Evolutionary conservation across 2,888 invertebrate genomes (phyloP).

Genomic region (Platypus cylindrus): DNA sequence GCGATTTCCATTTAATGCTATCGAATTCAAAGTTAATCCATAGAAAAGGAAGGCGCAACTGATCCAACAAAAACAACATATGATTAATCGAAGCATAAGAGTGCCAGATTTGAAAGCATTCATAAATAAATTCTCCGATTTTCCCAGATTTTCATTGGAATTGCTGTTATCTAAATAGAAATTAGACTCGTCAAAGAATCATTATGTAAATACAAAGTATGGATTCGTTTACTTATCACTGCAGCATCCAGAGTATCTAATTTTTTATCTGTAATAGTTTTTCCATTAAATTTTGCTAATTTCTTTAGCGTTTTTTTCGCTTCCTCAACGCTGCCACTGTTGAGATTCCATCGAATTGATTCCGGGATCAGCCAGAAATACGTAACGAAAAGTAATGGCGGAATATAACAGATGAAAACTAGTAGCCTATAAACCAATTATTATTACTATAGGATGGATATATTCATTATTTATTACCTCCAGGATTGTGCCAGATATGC

Average conservation of each 20-base stretch:
- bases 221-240: conserved; percentile 6
- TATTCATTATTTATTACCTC: too few species aligned
- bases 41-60: conserved; percentile 69
- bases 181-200: neutral
- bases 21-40: conserved; percentile 66
- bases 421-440: conserved; percentile 20
- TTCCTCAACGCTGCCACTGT: conserved; percentile 42
- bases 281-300: conserved; percentile 49
- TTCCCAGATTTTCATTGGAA: conserved; percentile 6
- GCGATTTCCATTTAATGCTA: conserved; percentile 56
- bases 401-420: conserved; percentile 44
- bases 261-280: conserved; percentile 25
- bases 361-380: conserved; percentile 59
- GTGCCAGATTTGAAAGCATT: conserved; percentile 22
- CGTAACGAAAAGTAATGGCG: conserved; percentile 51
- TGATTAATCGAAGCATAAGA: conserved; percentile 42
- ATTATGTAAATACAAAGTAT: neutral
- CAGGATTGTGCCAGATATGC: conserved; percentile 58
- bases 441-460: too few species aligned
- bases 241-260: conserved; percentile 23
- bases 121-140: conserved; percentile 6
- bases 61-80: conserved; percentile 70
- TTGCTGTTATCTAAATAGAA: too few species aligned
- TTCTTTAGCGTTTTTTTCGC: conserved; percentile 46
- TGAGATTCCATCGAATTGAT: conserved; percentile 64